Percentiles rank a stretch among this genome's conserved stretches.
Conservation (phyloP, 2,888 invertebrate species). For the Agrochola lota region DNA sequence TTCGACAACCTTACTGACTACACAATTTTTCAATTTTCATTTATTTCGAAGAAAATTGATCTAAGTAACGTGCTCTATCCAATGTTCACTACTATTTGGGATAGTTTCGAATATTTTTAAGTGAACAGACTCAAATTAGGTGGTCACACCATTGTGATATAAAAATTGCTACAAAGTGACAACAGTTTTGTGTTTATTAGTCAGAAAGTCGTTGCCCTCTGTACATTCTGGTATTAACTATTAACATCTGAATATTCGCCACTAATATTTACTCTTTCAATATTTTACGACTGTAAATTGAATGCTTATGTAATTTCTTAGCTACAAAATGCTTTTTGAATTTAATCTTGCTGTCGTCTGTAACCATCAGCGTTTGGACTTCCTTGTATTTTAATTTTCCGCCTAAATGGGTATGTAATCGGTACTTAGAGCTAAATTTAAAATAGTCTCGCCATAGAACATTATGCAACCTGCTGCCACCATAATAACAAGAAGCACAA, state of each 20-base stretch:
- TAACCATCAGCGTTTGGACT: conserved; percentile 3
- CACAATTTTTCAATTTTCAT: conserved; percentile 40
- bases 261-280: conserved; percentile 76
- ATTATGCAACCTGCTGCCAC: conserved; percentile 70
- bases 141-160: background rate
- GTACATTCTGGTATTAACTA: conserved; percentile 64
- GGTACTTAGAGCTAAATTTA: conserved; percentile 28
- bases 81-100: background rate
- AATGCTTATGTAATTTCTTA: conserved; percentile 72
- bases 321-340: conserved; percentile 40
- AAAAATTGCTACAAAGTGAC: conserved; percentile 59
- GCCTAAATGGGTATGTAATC: conserved; percentile 36
- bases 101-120: background rate
- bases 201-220: conserved; percentile 77
- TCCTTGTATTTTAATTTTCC: conserved; percentile 15
- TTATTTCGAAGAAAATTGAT: conserved; percentile 10
- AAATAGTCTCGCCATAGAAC: conserved; percentile 62
- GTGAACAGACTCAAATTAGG: background rate
- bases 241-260: conserved; percentile 72
- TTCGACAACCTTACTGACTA: conserved; percentile 77
- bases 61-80: background rate
- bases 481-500: conserved; percentile 76
- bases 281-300: conserved; percentile 72
- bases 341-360: conserved; percentile 15
- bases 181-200: conserved; percentile 72